Percentiles rank a stretch among this genome's conserved stretches.
Evolutionary conservation across 2,113 vertebrate species (phyloP).

Genomic region (Ramphastos sulfuratus): DNA sequence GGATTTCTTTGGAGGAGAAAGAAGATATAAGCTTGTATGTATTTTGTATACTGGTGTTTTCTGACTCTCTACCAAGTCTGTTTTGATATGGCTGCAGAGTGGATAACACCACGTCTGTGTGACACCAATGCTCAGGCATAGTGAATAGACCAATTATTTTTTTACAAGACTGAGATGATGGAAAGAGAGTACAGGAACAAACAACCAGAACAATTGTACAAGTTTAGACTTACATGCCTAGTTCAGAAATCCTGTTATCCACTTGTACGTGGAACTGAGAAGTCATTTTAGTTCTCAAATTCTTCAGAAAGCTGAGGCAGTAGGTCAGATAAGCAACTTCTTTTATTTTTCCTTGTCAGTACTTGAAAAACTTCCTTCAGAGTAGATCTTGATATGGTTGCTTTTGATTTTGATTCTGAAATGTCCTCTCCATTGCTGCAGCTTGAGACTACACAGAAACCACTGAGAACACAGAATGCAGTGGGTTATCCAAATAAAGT

Average conservation of each 20-base stretch:
- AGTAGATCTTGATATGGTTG: not conserved
- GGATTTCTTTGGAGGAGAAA: not conserved
- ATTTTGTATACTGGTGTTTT: not conserved
- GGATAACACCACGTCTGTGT: not conserved
- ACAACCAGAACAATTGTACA: not conserved
- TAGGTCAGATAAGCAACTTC: not conserved
- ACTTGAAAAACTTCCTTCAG: not conserved
- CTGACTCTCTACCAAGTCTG: not conserved
- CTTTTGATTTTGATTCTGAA: not conserved
- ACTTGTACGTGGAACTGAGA: not conserved
- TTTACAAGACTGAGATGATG: not conserved
- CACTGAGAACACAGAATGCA: not conserved
- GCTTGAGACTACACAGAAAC: not conserved
- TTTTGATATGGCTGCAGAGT: not conserved
- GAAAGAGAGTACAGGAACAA: not conserved
- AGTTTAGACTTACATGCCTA: not conserved
- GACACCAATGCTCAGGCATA: not conserved
- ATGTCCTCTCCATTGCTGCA: not conserved
- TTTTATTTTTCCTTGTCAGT: not conserved
- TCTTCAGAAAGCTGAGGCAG: not conserved
- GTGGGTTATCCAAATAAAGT: not conserved
- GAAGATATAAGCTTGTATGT: not conserved
- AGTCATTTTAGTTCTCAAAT: not conserved
- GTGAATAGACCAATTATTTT: not conserved
- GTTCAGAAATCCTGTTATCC: not conserved